Conservation (phyloP, 2,797 vertebrate genomes). For the Eleutherodactylus coqui region DNA sequence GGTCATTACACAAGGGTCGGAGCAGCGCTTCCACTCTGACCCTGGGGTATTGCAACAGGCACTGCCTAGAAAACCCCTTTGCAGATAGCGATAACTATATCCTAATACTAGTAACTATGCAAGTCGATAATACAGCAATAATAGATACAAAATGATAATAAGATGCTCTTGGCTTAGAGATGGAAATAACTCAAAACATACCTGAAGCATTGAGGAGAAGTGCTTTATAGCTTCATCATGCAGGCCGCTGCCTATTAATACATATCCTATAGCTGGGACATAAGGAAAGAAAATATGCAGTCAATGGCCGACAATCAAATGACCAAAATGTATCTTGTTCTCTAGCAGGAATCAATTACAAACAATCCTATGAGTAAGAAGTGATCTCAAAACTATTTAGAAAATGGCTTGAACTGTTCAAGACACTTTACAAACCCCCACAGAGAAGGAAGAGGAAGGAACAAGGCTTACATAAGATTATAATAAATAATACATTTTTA, state of each 20-base stretch:
- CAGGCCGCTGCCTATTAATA: conserved; percentile 91
- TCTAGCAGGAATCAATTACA: not conserved
- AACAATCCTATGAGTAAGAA: not conserved
- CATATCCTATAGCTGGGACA: conserved; percentile 90
- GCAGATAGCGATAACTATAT: not conserved
- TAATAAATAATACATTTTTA: too few species aligned
- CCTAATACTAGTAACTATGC: not conserved
- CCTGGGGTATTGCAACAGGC: too few species aligned
- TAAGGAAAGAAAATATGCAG: conserved; percentile 59
- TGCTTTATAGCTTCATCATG: conserved; percentile 96
- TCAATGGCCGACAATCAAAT: conserved; percentile 5
- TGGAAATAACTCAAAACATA: conserved; percentile 67
- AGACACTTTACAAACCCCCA: not conserved
- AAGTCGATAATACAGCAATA: not conserved
- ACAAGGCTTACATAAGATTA: too few species aligned
- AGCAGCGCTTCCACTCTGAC: too few species aligned
- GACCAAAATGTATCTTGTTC: not conserved
- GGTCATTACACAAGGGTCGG: too few species aligned
- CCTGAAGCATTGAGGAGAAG: conserved; percentile 96
- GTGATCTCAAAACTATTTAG: not conserved
- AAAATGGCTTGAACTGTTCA: not conserved
- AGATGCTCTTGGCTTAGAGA: not conserved
- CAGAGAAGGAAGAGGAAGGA: too few species aligned
- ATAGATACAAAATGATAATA: not conserved
- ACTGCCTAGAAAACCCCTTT: not conserved